Percentiles rank a stretch among this genome's conserved stretches.
These are phyloP conservation scores for Tympanuchus pallidicinctus DNA, from an alignment of 2,113 vertebrate species.

Conservation along the genomic window DNA sequence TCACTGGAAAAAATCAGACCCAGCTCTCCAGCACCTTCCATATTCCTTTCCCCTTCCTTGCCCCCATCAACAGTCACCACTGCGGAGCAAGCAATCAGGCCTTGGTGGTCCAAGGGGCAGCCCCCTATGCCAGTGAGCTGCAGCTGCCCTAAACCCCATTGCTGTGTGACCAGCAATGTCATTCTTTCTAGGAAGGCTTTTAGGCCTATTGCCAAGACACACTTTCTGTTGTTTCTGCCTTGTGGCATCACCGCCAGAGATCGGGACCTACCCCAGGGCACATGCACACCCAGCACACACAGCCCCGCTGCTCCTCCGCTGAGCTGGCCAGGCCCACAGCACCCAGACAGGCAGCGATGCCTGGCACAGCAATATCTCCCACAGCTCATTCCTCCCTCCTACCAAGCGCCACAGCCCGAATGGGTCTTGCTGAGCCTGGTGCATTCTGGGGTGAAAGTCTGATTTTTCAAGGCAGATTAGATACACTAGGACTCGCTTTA, in stretches of 20 bases:
- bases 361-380: background rate
- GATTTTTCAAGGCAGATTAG: constrained; percentile 75
- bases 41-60: background rate
- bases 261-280: background rate
- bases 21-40: background rate
- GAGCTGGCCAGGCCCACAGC: background rate
- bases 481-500: constrained; percentile 65
- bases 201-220: constrained; percentile 14
- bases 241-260: background rate
- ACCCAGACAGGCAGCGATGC: background rate
- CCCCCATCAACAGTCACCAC: background rate
- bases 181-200: constrained; percentile 54
- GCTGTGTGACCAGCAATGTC: background rate
- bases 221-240: background rate
- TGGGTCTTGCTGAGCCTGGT: background rate
- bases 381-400: rapidly evolving
- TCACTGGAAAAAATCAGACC: background rate
- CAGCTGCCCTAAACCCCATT: background rate
- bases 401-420: rapidly evolving
- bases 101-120: background rate
- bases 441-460: constrained; percentile 59
- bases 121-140: background rate
- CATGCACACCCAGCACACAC: background rate
- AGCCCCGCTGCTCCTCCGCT: background rate
- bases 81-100: background rate